Percentiles rank a stretch among this genome's conserved stretches.
Evolutionary conservation across 2,797 vertebrate species (phyloP).

Genomic region (Oreortyx pictus): DNA sequence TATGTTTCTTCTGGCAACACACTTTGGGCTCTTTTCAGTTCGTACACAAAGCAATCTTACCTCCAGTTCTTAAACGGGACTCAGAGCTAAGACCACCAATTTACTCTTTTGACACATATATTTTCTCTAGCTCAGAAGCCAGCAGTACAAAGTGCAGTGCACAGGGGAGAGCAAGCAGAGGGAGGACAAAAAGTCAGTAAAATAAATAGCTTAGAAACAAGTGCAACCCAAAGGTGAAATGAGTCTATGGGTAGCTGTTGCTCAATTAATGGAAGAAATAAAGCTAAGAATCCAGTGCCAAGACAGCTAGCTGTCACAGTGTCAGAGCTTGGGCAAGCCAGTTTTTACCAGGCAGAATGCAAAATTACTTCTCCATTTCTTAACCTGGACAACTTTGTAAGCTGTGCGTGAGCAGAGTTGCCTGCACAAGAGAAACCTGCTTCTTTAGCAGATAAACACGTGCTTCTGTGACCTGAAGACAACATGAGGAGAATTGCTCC

Average conservation of each 20-base stretch:
- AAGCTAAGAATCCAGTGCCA: background rate
- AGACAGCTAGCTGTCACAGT: constrained; percentile 20
- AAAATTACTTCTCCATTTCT: constrained; percentile 12
- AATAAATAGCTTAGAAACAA: constrained; percentile 47
- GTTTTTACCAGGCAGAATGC: background rate
- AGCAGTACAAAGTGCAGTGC: background rate
- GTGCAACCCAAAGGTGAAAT: constrained; percentile 46
- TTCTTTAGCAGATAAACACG: background rate
- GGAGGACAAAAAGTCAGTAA: constrained; percentile 22
- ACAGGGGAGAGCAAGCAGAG: background rate
- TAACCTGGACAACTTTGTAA: background rate
- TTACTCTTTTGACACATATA: background rate
- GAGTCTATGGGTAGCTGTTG: background rate
- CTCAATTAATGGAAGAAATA: constrained; percentile 29
- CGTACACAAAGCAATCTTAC: background rate
- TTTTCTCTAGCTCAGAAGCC: background rate
- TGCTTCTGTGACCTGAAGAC: background rate
- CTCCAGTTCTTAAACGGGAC: background rate
- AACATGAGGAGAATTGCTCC: background rate
- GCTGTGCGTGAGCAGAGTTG: background rate
- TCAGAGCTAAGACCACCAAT: background rate
- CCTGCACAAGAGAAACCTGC: background rate
- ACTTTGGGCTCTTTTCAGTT: background rate
- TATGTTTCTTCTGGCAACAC: constrained; percentile 42
- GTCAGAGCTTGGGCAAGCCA: constrained; percentile 7